Conservation (phyloP, 2,888 invertebrate genomes). For the Andrena minutula region DNA sequence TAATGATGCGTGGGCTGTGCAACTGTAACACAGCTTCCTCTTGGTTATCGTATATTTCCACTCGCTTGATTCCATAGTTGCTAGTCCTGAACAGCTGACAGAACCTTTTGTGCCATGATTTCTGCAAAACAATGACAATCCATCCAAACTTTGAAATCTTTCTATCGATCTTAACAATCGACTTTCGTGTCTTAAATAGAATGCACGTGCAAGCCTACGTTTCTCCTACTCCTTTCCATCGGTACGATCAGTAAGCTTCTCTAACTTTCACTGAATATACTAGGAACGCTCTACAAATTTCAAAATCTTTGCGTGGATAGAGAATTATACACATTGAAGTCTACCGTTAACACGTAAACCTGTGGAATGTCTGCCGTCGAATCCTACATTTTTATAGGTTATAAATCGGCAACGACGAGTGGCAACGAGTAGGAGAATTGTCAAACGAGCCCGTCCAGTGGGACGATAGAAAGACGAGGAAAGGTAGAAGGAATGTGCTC, state of each 20-base stretch:
- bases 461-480: background rate
- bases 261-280: background rate
- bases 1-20: constrained; percentile 90
- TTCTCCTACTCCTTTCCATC: no score
- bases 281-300: background rate
- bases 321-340: constrained; percentile 7
- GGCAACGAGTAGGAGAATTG: constrained; percentile 20
- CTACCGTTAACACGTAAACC: background rate
- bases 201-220: no score
- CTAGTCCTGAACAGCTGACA: constrained; percentile 93
- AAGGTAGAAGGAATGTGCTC: background rate
- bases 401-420: constrained; percentile 11
- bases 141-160: background rate
- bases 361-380: constrained; percentile 16
- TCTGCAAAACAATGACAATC: constrained; percentile 86
- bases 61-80: constrained; percentile 93
- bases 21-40: constrained; percentile 89
- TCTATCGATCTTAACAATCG: background rate
- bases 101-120: constrained; percentile 93
- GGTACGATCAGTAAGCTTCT: no score
- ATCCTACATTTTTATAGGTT: constrained; percentile 45
- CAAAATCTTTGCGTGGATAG: background rate
- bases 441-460: background rate
- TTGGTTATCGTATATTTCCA: constrained; percentile 94
- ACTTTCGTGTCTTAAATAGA: no score